A percentile compares a stretch with the other conserved stretches of the same genome.
phyloP scores from a whole-genome alignment of 2,797 vertebrate genomes.

The Nothura maculosa region DNA sequence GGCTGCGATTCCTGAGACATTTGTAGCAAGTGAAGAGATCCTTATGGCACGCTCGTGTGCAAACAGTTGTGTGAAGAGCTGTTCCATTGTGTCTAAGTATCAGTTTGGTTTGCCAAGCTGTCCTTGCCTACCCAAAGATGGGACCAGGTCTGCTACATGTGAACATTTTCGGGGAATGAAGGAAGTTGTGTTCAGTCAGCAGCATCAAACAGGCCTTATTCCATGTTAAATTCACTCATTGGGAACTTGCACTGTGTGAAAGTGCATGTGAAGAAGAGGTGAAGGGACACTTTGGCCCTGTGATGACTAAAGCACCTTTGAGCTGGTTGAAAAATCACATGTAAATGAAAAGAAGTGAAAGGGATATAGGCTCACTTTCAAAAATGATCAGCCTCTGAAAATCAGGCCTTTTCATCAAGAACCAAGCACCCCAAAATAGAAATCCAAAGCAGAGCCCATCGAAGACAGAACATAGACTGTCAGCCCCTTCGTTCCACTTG shows the following conservation, averaged over 20 bases:
- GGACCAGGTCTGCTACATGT: conserved; percentile 7
- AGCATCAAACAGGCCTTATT: conserved; percentile 2
- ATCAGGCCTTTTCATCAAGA: conserved; percentile 17
- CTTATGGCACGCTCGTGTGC: conserved; percentile 34
- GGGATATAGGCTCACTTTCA: conserved; percentile 31
- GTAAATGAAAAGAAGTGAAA: conserved; percentile 40
- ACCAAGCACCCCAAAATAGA: conserved; percentile 40
- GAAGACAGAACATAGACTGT: conserved; percentile 50
- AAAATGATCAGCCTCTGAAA: conserved; percentile 51
- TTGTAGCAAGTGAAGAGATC: background rate
- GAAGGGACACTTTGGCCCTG: conserved; percentile 37
- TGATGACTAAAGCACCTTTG: conserved; percentile 22
- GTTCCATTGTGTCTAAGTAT: conserved; percentile 28
- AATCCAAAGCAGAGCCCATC: conserved; percentile 15
- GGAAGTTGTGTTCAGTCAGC: background rate
- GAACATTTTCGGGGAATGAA: conserved; percentile 34
- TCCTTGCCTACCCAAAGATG: background rate
- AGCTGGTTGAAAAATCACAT: conserved; percentile 3
- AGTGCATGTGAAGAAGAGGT: conserved; percentile 33
- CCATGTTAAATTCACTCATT: conserved; percentile 19
- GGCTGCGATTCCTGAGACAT: background rate
- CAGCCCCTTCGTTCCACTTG: background rate
- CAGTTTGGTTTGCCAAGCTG: conserved; percentile 34
- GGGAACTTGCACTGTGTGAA: background rate
- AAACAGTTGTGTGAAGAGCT: conserved; percentile 18